Evolutionary conservation across 2,113 vertebrate species (phyloP).

Genomic region (Nycticorax nycticorax): DNA sequence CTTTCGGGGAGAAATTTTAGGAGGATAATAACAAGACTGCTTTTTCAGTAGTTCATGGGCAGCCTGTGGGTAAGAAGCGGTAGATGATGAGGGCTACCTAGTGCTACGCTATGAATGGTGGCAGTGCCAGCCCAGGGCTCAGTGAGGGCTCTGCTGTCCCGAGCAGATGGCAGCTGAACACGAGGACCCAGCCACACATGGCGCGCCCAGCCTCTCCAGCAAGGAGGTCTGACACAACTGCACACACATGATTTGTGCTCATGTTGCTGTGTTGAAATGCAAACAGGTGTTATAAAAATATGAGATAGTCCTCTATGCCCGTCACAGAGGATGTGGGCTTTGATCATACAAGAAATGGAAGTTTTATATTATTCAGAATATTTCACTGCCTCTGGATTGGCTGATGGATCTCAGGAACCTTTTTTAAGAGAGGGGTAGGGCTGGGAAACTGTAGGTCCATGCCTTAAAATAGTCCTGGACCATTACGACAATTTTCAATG

Average conservation of each 20-base stretch:
- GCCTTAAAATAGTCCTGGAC: neutral
- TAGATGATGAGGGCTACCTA: neutral
- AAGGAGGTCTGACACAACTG: neutral
- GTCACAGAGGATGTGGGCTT: neutral
- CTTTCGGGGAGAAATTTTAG: neutral
- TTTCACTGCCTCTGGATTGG: neutral
- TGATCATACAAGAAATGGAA: neutral
- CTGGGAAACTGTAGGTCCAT: neutral
- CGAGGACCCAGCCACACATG: accelerated
- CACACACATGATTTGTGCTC: neutral
- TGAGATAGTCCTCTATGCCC: neutral
- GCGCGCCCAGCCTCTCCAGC: neutral
- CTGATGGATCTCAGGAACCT: neutral
- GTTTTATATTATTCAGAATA: neutral
- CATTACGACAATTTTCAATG: neutral
- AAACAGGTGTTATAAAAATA: neutral
- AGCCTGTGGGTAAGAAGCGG: neutral
- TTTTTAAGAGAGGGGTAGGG: neutral
- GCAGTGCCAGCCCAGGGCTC: neutral
- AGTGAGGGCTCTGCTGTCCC: neutral
- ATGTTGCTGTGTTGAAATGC: neutral
- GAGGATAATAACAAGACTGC: neutral
- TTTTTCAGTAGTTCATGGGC: neutral
- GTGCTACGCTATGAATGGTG: neutral
- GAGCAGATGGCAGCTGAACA: neutral